These are phyloP conservation scores for Aphelenchoides avenae DNA, from an alignment of 1,140 invertebrate genomes.

Conservation along the genomic window DNA sequence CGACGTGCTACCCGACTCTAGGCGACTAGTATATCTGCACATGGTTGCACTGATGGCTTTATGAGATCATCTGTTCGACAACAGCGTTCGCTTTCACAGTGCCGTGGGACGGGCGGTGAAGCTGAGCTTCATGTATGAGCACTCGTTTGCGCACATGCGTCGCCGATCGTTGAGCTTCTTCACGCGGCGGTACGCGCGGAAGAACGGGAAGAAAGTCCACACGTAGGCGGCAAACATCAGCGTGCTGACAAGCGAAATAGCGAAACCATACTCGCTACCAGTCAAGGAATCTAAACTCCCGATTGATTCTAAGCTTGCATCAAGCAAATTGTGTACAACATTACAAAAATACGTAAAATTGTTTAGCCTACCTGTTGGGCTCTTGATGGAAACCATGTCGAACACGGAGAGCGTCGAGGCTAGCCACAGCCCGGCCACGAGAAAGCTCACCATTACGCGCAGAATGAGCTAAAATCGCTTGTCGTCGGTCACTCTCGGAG, in stretches of 20 bases:
- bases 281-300: conserved; percentile 7
- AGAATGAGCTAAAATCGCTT: conserved; percentile 19
- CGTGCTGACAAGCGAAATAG: not conserved
- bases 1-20: too few species aligned
- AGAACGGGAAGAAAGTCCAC: conserved; percentile 21
- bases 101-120: conserved; percentile 15
- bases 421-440: conserved; percentile 10
- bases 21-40: too few species aligned
- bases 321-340: not conserved
- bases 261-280: conserved; percentile 11
- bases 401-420: conserved; percentile 21
- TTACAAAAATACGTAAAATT: conserved; percentile 10
- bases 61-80: too few species aligned
- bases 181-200: conserved; percentile 12
- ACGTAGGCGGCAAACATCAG: conserved; percentile 14
- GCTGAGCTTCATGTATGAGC: conserved; percentile 15
- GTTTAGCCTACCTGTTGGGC: conserved; percentile 23
- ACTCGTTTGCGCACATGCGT: conserved; percentile 14
- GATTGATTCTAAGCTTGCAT: conserved; percentile 1
- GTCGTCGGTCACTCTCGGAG: too few species aligned
- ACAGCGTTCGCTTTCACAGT: too few species aligned
- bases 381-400: conserved; percentile 16
- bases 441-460: conserved; percentile 9
- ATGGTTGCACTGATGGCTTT: too few species aligned
- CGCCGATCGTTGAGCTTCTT: conserved; percentile 20